Evolutionary conservation across 2,888 invertebrate genomes (phyloP).

Genomic region (Ennomos erosarius): DNA sequence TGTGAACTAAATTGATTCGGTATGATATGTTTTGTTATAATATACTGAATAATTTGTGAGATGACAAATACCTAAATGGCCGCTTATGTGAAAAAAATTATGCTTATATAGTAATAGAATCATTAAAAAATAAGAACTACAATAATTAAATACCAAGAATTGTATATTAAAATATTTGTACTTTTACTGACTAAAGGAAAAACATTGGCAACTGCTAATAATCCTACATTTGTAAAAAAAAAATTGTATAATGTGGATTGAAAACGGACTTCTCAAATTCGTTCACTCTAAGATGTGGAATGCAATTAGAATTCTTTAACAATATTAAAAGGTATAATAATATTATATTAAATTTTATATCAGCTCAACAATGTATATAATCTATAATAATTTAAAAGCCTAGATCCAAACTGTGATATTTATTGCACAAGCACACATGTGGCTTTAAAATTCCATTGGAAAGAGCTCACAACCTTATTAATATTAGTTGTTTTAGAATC

Average conservation of each 20-base stretch:
- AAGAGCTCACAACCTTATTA: constrained; percentile 85
- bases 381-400: constrained; percentile 87
- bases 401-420: constrained; percentile 86
- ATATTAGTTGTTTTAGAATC: constrained; percentile 71
- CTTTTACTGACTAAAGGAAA: constrained; percentile 93
- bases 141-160: constrained; percentile 86
- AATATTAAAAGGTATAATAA: constrained; percentile 86
- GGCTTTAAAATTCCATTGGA: constrained; percentile 82
- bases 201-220: constrained; percentile 85
- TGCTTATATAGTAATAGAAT: constrained; percentile 84
- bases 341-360: constrained; percentile 87
- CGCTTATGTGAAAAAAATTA: constrained; percentile 76
- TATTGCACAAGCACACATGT: constrained; percentile 86
- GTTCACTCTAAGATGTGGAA: constrained; percentile 85
- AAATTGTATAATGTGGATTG: constrained; percentile 85
- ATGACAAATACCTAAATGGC: constrained; percentile 76
- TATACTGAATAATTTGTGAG: constrained; percentile 79
- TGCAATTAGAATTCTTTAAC: constrained; percentile 86
- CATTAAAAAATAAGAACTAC: constrained; percentile 83
- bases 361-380: constrained; percentile 88
- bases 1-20: constrained; percentile 72
- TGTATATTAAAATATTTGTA: constrained; percentile 91
- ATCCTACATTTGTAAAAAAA: constrained; percentile 83
- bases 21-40: constrained; percentile 81
- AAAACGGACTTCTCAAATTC: constrained; percentile 85